Conservation (phyloP, 2,113 vertebrate genomes). For the Heloderma charlesbogerti region DNA sequence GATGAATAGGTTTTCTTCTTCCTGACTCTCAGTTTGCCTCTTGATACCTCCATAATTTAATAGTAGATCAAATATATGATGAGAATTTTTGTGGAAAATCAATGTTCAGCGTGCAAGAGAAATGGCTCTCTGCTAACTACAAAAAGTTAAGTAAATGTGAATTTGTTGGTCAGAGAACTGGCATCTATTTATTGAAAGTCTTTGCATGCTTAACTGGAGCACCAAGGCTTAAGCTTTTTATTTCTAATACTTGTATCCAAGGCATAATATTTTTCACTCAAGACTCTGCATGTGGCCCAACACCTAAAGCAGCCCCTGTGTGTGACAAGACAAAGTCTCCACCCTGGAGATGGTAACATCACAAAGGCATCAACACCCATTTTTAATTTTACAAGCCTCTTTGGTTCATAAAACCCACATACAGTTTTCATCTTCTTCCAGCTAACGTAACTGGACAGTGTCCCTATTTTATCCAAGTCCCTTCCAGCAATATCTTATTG, state of each 20-base stretch:
- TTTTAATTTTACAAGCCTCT: not conserved
- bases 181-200: not conserved
- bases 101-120: not conserved
- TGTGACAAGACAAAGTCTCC: not conserved
- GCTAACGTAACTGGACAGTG: too few species aligned
- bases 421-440: not conserved
- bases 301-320: not conserved
- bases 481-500: too few species aligned
- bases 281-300: not conserved
- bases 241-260: not conserved
- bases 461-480: too few species aligned
- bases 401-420: not conserved
- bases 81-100: conserved; percentile 14
- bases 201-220: not conserved
- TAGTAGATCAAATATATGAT: not conserved
- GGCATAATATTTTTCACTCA: not conserved
- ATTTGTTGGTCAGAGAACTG: not conserved
- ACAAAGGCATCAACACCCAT: not conserved
- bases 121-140: not conserved
- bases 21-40: not conserved
- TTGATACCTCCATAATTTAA: not conserved
- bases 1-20: conserved; percentile 11
- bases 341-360: not conserved
- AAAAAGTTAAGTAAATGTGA: conserved; percentile 1
- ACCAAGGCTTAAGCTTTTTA: not conserved